A percentile compares a stretch with the other conserved stretches of the same genome.
phyloP scores from a whole-genome alignment of 2,797 vertebrate genomes.

The Clarias laeviceps region DNA sequence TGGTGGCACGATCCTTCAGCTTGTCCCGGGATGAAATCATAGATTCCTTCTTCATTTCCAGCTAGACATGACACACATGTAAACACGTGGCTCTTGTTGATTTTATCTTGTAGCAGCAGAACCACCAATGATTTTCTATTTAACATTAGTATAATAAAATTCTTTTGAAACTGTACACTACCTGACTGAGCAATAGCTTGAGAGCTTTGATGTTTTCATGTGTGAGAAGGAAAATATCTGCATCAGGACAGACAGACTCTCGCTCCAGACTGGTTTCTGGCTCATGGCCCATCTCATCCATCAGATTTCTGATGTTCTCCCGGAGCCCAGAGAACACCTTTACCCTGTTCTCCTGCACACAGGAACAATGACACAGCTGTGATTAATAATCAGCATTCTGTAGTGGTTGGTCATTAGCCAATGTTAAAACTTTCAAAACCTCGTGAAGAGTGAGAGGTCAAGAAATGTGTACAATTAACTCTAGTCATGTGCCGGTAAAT shows the following conservation, averaged over 20 bases:
- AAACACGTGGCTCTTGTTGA: neutral
- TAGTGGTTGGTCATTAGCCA: neutral
- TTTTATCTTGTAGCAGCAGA: neutral
- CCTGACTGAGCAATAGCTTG: slow-evolving; percentile 66
- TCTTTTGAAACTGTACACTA: slow-evolving; percentile 22
- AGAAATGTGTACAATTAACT: neutral
- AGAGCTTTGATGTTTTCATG: slow-evolving; percentile 71
- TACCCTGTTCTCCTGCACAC: slow-evolving; percentile 62
- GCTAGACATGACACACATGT: slow-evolving; percentile 26
- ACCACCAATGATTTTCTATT: neutral
- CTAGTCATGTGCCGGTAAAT: neutral
- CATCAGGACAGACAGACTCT: slow-evolving; percentile 64
- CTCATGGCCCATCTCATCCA: slow-evolving; percentile 67
- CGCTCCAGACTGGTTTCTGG: slow-evolving; percentile 69
- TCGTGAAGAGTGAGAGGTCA: neutral
- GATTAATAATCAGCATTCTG: slow-evolving; percentile 19
- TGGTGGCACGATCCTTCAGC: slow-evolving; percentile 54
- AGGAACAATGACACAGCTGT: neutral
- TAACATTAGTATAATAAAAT: neutral
- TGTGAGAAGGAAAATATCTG: slow-evolving; percentile 69
- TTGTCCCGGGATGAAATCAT: slow-evolving; percentile 44
- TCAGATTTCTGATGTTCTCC: slow-evolving; percentile 61
- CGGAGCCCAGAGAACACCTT: slow-evolving; percentile 66
- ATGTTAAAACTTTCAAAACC: neutral
- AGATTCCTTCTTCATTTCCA: slow-evolving; percentile 55